Evolutionary conservation across 2,888 invertebrate species (phyloP).

Genomic region (Stenodema calcarata): DNA sequence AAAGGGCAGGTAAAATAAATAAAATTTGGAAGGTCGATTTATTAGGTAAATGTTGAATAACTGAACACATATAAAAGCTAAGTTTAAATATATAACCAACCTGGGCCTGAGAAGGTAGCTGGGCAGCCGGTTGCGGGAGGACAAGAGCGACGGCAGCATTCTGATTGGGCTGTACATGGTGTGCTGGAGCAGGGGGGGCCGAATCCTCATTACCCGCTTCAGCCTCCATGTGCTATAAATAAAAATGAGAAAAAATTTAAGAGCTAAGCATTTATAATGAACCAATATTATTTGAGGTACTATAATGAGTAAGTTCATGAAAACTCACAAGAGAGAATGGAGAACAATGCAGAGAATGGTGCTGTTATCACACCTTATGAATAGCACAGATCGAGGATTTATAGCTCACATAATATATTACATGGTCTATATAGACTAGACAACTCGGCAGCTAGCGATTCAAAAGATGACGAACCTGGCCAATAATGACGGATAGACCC

Average conservation of each 20-base stretch:
- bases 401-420: no score
- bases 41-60: not conserved
- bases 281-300: no score
- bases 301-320: no score
- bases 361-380: no score
- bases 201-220: slow-evolving; percentile 60
- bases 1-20: not conserved
- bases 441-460: not conserved
- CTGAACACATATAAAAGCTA: no score
- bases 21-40: not conserved
- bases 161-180: slow-evolving; percentile 57
- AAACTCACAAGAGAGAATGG: no score
- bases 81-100: no score
- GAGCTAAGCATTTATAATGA: no score
- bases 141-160: slow-evolving; percentile 57
- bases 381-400: no score
- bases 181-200: slow-evolving; percentile 54
- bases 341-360: no score
- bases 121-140: slow-evolving; percentile 60
- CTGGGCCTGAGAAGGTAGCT: slow-evolving; percentile 46
- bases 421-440: no score
- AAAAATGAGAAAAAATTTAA: not conserved
- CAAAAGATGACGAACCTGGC: slow-evolving; percentile 6
- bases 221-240: slow-evolving; percentile 63
- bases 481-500: slow-evolving; percentile 42